Conservation (phyloP, 2,888 invertebrate species). For the Cataglyphis albicans region DNA sequence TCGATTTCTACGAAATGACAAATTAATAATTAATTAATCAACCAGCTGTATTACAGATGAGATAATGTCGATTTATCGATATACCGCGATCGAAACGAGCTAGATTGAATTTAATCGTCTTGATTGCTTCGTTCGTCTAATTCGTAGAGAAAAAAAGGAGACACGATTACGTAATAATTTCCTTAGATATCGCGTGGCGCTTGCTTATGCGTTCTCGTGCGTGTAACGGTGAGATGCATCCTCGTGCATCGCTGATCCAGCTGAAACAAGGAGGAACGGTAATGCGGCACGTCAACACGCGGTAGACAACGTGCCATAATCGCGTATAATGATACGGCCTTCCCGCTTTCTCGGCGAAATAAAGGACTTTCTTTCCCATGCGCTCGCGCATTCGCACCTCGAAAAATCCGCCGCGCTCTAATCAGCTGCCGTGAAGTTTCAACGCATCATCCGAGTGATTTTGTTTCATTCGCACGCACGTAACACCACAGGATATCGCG, state of each 20-base stretch:
- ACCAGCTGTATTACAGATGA: neutral
- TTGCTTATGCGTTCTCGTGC: constrained; percentile 21
- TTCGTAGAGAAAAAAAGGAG: neutral
- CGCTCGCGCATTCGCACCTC: constrained; percentile 21
- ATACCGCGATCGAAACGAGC: neutral
- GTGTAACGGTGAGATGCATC: constrained; percentile 13
- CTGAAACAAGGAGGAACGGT: constrained; percentile 43
- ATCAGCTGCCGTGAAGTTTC: constrained; percentile 25
- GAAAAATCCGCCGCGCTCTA: constrained; percentile 24
- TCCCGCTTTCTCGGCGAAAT: constrained; percentile 53
- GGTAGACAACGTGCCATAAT: constrained; percentile 38
- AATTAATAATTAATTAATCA: constrained; percentile 33
- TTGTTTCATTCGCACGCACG: constrained; percentile 18
- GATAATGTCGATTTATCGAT: neutral
- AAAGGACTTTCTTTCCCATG: constrained; percentile 54
- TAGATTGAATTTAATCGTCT: neutral
- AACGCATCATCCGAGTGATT: constrained; percentile 15
- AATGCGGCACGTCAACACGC: constrained; percentile 41
- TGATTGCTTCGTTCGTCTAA: constrained; percentile 5
- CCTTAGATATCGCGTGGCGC: constrained; percentile 26
- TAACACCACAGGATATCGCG: constrained; percentile 11
- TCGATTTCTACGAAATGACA: constrained; percentile 14
- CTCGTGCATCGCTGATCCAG: constrained; percentile 1
- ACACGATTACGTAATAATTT: constrained; percentile 33
- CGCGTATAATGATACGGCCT: constrained; percentile 44